Evolutionary conservation across 2,113 vertebrate species (phyloP).

Genomic region (Nothoprocta perdicaria): DNA sequence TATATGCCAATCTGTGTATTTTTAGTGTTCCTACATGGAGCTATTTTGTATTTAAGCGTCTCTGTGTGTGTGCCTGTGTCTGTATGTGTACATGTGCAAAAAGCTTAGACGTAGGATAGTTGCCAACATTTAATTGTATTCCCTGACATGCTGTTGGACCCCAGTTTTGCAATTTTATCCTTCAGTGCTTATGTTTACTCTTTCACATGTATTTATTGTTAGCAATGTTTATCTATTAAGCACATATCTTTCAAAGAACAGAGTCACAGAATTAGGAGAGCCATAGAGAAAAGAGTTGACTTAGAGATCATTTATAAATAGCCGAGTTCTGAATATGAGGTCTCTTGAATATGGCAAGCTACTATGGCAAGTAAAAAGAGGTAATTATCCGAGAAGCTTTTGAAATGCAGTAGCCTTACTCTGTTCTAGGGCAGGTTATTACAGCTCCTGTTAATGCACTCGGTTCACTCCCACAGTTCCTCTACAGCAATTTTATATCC

Average conservation of each 20-base stretch:
- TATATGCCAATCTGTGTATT: rapidly evolving
- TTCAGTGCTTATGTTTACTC: conserved; percentile 16
- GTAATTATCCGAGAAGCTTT: neutral
- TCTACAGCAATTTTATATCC: neutral
- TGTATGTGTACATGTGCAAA: too few species aligned
- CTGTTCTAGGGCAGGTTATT: neutral
- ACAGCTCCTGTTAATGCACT: neutral
- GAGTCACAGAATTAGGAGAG: neutral
- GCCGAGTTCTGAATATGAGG: neutral
- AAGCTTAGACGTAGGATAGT: neutral
- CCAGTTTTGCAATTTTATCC: conserved; percentile 54
- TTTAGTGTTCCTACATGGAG: rapidly evolving
- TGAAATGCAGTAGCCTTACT: neutral
- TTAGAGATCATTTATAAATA: neutral
- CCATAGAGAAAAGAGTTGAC: neutral
- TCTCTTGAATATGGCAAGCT: neutral
- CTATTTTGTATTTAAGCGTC: neutral
- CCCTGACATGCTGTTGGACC: neutral
- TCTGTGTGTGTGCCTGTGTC: too few species aligned
- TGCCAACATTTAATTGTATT: conserved; percentile 53
- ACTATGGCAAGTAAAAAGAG: neutral
- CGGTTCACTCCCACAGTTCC: neutral
- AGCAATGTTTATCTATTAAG: neutral
- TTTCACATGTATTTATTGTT: conserved; percentile 32
- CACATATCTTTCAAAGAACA: neutral